Conservation (phyloP, 2,888 invertebrate species). For the Eristalinus aeneus region DNA sequence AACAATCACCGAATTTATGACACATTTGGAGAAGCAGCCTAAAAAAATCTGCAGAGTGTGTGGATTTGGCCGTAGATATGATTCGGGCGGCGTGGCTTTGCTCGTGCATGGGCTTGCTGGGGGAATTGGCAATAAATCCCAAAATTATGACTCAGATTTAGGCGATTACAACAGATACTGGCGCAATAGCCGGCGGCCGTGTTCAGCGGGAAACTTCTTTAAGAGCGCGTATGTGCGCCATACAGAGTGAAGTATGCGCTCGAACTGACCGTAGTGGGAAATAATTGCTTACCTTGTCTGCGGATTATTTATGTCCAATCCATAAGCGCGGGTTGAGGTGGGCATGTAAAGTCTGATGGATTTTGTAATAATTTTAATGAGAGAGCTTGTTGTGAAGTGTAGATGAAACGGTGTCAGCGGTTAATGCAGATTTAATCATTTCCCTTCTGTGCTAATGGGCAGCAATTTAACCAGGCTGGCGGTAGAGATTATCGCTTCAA, state of each 20-base stretch:
- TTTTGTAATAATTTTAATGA: not conserved
- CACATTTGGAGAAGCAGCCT: conserved; percentile 6
- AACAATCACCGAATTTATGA: conserved; percentile 51
- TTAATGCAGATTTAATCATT: not conserved
- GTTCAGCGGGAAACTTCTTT: not conserved
- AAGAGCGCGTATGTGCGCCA: not conserved
- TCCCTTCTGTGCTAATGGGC: not conserved
- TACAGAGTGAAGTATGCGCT: not conserved
- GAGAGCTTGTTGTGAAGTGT: not conserved
- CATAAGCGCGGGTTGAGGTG: not conserved
- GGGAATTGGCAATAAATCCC: not conserved
- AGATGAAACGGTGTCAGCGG: not conserved
- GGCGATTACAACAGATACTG: not conserved
- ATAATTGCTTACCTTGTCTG: not conserved
- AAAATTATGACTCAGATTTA: not conserved
- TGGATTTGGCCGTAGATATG: not conserved
- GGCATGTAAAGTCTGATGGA: not conserved
- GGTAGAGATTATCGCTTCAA: no score
- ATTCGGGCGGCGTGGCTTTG: not conserved
- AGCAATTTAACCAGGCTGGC: not conserved
- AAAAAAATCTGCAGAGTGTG: not conserved
- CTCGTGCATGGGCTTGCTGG: not conserved
- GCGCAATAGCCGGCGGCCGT: not conserved
- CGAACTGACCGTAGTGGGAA: not conserved
- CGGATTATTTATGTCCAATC: not conserved